Base-by-base conservation (phyloP, 1,140 invertebrate genomes). In the Kradibia gibbosae region DNA sequence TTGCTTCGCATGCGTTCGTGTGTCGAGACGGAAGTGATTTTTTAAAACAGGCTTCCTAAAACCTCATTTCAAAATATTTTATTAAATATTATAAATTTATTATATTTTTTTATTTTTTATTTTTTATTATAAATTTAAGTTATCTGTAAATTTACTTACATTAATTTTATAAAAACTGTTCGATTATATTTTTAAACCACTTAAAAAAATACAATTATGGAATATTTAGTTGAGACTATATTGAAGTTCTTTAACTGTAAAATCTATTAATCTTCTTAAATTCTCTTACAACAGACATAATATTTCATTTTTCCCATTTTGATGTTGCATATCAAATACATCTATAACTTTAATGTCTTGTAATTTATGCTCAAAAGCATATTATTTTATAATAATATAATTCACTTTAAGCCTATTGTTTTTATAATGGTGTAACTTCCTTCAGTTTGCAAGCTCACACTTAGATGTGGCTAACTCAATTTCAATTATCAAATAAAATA, bases 321-420 rank as follows among this genome's bases (percentile, higher is more conserved):
- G 3, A 20, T 10, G 22, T 15, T 25, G 3, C n/a, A 5, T 13
- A 22, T 65, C 36, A 17, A 65, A 36, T 57, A 28, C 1, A 25
- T 57, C 55, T 36, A 4, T n/a, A 67, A 67, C 20, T 39, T 67
- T 67, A 0, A 15, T n/a, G 39, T 67, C 3, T 67, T n/a, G 36
- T 39, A 39, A 67, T n/a, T 39, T 39, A 67, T 67, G n/a, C 62
- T 17, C 36, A 39, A 5, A 20, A 65, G 62, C 20, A 36, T 65
- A 65, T 65, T 39, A 22, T 36, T 39, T 67, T 39, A 39, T 67
- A 67, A 67, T 67, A 39, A 20, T 39, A 67, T 8, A 67, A 39
- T 67, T 39, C 20, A 67, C 17, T 67, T 53, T 39, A 28, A 39
- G 17, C 62, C 10, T 10, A 39, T 39, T 67, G 62, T 36, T 67